Percentiles rank a stretch among this genome's conserved stretches.
These are phyloP conservation scores for Nautilus pompilius DNA, from an alignment of 1,140 invertebrate species.

Conservation along the genomic window DNA sequence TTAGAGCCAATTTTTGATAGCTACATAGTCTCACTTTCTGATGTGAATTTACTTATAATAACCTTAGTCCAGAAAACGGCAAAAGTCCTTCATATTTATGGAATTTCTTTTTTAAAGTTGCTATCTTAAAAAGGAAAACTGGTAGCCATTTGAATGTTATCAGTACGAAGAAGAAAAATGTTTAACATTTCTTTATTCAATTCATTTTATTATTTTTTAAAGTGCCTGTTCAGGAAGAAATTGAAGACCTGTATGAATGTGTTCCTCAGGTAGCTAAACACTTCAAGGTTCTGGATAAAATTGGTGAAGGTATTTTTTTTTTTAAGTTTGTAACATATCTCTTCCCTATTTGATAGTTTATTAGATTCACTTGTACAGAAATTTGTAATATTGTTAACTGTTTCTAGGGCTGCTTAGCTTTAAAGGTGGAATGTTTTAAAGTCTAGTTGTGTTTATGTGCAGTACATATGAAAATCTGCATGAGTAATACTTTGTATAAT, in stretches of 20 bases:
- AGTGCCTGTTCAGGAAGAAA: conserved; percentile 42
- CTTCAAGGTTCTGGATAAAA: conserved; percentile 44
- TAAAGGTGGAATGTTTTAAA: conserved; percentile 4
- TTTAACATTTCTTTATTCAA: too few species aligned
- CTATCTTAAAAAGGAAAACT: too few species aligned
- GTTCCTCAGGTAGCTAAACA: conserved; percentile 44
- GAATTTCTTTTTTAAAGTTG: too few species aligned
- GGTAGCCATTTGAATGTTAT: too few species aligned
- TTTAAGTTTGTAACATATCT: neutral
- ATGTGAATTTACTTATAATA: too few species aligned
- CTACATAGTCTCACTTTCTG: too few species aligned
- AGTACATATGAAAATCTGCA: neutral
- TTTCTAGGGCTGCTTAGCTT: neutral
- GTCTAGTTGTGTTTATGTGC: neutral
- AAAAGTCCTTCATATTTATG: too few species aligned
- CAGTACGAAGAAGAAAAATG: too few species aligned
- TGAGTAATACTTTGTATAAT: neutral
- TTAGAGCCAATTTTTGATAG: too few species aligned
- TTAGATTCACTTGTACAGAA: neutral
- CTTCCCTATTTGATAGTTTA: neutral
- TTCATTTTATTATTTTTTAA: conserved; percentile 12
- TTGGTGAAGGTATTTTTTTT: conserved; percentile 45
- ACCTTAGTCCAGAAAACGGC: too few species aligned
- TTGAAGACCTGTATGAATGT: conserved; percentile 42
- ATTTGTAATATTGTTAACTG: neutral